Percentiles rank a stretch among this genome's conserved stretches.
Evolutionary conservation across 2,888 invertebrate species (phyloP).

Genomic region (Spisula subtruncata): DNA sequence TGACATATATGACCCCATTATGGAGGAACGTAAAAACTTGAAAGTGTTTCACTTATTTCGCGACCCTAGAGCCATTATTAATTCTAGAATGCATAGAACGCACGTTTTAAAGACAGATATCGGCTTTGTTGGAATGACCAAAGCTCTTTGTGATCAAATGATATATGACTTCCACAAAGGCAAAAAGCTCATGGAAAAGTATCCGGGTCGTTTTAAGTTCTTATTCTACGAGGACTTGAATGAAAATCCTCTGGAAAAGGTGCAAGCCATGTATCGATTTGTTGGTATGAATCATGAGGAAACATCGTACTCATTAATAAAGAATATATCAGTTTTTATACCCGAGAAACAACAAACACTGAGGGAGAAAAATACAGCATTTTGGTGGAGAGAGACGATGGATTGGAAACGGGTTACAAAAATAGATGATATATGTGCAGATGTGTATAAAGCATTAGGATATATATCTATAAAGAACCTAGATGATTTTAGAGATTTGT

Average conservation of each 20-base stretch:
- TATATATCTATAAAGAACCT: slow-evolving; percentile 32
- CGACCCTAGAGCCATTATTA: slow-evolving; percentile 40
- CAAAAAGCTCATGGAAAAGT: slow-evolving; percentile 19
- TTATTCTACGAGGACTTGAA: slow-evolving; percentile 38
- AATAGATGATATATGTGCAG: slow-evolving; percentile 46
- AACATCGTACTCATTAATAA: not conserved
- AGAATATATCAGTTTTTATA: not conserved
- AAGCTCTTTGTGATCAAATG: slow-evolving; percentile 30
- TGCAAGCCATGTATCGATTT: slow-evolving; percentile 28
- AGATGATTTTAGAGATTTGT: slow-evolving; percentile 14
- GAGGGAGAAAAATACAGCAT: slow-evolving; percentile 49
- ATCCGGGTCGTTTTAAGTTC: slow-evolving; percentile 36
- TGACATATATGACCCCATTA: not conserved
- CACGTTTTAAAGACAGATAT: not conserved
- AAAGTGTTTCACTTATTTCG: slow-evolving; percentile 41
- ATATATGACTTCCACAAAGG: slow-evolving; percentile 16
- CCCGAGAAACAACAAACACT: not conserved
- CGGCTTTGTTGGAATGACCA: not conserved
- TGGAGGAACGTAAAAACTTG: not conserved
- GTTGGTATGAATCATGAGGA: slow-evolving; percentile 27
- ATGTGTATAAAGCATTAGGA: slow-evolving; percentile 47
- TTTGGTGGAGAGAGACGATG: slow-evolving; percentile 62
- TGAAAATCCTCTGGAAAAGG: slow-evolving; percentile 28
- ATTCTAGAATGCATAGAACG: slow-evolving; percentile 29
- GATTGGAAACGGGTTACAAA: slow-evolving; percentile 43